These are phyloP conservation scores for Epinephelus malabaricus DNA, from an alignment of 2,797 vertebrate species.

Conservation along the genomic window DNA sequence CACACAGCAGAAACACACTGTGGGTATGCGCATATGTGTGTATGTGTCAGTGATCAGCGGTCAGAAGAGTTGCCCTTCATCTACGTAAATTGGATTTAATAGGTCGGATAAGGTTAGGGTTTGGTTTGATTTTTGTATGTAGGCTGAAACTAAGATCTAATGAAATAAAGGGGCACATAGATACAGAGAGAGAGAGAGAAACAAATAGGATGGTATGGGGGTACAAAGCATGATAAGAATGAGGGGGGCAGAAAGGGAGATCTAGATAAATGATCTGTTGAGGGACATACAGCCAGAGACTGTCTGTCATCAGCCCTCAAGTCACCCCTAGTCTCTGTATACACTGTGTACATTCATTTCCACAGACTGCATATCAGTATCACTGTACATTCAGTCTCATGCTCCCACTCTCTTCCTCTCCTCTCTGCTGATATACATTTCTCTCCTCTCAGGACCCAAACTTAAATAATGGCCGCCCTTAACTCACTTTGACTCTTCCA, in stretches of 20 bases:
- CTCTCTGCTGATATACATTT: conserved; percentile 4
- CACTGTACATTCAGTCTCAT: neutral
- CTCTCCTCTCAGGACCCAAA: neutral
- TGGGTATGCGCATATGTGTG: conserved; percentile 18
- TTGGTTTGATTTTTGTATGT: conserved; percentile 41
- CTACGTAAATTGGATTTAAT: conserved; percentile 55
- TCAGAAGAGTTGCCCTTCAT: conserved; percentile 40
- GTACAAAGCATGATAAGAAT: conserved; percentile 30
- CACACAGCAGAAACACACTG: conserved; percentile 9
- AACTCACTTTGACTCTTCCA: neutral
- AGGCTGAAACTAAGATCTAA: conserved; percentile 34
- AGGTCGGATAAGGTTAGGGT: conserved; percentile 37
- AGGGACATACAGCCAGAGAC: conserved; percentile 37
- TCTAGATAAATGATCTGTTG: conserved; percentile 31
- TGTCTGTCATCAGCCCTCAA: conserved; percentile 32
- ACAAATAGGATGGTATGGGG: conserved; percentile 11
- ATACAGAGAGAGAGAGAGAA: conserved; percentile 2
- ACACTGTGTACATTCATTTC: conserved; percentile 16
- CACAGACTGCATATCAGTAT: conserved; percentile 7
- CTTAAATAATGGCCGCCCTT: neutral
- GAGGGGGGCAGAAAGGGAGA: conserved; percentile 3
- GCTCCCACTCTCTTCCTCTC: neutral
- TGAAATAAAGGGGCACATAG: neutral
- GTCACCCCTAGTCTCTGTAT: conserved; percentile 2
- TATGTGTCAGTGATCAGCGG: conserved; percentile 34